Evolutionary conservation across 1,140 invertebrate genomes (phyloP), one percentile per base, ranked within the genome.

Genomic region (Drosophila parvula): DNA sequence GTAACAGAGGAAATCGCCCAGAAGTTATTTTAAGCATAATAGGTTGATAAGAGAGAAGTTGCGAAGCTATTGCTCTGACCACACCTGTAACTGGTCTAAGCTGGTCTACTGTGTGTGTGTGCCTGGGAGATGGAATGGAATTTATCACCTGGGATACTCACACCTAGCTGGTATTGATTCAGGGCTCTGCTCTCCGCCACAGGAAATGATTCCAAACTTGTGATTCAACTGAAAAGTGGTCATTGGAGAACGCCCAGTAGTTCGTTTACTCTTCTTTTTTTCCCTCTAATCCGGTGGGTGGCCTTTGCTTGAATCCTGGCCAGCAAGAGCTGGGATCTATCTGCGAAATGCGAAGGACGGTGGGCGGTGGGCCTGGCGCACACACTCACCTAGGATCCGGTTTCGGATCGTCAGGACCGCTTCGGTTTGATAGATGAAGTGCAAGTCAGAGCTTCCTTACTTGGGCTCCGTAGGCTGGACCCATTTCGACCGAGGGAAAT

Each of bases 351-450:
- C 59, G 22, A 36, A 22, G 22, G 22, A 22, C 22, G 22, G 22
- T 18, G 51, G 34, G 14, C 12, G 30, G 50, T 18, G 48, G 22
- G 32, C 16, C 38, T 41, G 45, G 47, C 58, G 47, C 58, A 48
- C 41, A 18, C 45, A 58, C 73, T 67, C 53, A 67, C 74, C 62
- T 65, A 43, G 47, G 41, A 38, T 53, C 61, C 65, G 47, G 28
- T 65, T 55, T 77, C 55, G 65, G 44, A 57, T 62, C 48, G 34
- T 32, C n/a, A 44, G 55, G 32, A 34, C 18, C 44, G 58, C 38
- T 48, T 78, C 51, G 55, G 67, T 63, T 57, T 56, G 50, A 60
- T 41, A 11, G 47, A 22, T 79, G 78, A 79, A 68, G 62, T 79
- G 58, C 68, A 79, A 69, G 59, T 69, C 78, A 79, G 18, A 74